phyloP scores from a whole-genome alignment of 2,113 vertebrate species.

The Trachemys scripta region DNA sequence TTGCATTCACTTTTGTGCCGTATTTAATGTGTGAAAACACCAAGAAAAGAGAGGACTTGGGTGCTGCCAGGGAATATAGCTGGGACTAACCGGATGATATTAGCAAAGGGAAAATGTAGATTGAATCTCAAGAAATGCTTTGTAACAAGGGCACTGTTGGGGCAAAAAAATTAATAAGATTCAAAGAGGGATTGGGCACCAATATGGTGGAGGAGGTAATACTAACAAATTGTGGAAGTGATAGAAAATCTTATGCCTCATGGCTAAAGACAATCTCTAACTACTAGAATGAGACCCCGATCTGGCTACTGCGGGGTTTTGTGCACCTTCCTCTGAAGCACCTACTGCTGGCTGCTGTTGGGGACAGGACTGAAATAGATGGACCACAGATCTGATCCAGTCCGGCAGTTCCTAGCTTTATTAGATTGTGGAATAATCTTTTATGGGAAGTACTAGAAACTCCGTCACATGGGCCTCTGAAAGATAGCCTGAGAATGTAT shows the following conservation, averaged over 20 bases:
- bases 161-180: not conserved
- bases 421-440: not conserved
- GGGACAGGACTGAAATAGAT: not conserved
- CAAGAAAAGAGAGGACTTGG: not conserved
- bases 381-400: not conserved
- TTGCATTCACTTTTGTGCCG: not conserved
- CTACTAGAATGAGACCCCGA: not conserved
- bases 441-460: not conserved
- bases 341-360: not conserved
- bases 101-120: not conserved
- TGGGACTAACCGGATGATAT: not conserved
- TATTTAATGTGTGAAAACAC: rapidly evolving
- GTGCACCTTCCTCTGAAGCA: not conserved
- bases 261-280: not conserved
- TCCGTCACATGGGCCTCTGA: not conserved
- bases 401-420: not conserved
- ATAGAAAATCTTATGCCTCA: not conserved
- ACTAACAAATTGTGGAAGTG: not conserved
- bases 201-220: not conserved
- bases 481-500: not conserved
- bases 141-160: too few relatives aligned
- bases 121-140: not conserved
- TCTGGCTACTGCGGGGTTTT: not conserved
- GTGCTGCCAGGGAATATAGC: not conserved
- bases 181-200: not conserved